Evolutionary conservation across 2,113 vertebrate genomes (phyloP), one percentile per base, ranked within the genome.

Genomic region (Rattus rattus): DNA sequence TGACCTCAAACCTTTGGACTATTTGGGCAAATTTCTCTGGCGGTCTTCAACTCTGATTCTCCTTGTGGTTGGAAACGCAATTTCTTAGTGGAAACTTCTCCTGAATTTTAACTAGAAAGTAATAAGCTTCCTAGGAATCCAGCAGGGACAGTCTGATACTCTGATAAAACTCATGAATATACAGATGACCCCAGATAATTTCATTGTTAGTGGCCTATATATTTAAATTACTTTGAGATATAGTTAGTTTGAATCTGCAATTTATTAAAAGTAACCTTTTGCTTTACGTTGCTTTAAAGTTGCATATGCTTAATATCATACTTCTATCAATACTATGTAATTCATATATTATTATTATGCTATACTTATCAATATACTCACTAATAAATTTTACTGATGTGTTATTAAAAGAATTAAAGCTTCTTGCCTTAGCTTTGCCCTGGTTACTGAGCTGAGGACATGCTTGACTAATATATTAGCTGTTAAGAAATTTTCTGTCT

Each of bases 151-250:
- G 47, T 94, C 84, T 67, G 43, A 81, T 17, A 17, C 39, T 79
- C 84, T 94, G 65, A 83, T 90, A 77, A 84, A 22, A 69, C 5
- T 72, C 19, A 83, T 28, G 52, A 26, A 47, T 86, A 73, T 36
- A 67, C 1, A 90, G 56, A 94, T 75, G 52, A 72, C 24, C 79
- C 8, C 52, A 85, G 96, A 85, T 91, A 56, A 92, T 93, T 95
- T 84, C 2, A 67, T 49, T 91, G 56, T 70, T 76, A 80, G 17
- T 72, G 52, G 19, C 69, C 24, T 95, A 43, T 47, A 20, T 83
- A 73, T 89, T 95, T 92, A 93, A 94, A 89, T 94, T 91, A 79
- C 43, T 96, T 89, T 81, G 36, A n/a, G 2, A 33, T 76, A 1
- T 54, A 61, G 12, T 33, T n/a, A 76, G 17, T 36, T 94, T 70